phyloP scores from a whole-genome alignment of 2,113 vertebrate species.

The Hipposideros armiger region DNA sequence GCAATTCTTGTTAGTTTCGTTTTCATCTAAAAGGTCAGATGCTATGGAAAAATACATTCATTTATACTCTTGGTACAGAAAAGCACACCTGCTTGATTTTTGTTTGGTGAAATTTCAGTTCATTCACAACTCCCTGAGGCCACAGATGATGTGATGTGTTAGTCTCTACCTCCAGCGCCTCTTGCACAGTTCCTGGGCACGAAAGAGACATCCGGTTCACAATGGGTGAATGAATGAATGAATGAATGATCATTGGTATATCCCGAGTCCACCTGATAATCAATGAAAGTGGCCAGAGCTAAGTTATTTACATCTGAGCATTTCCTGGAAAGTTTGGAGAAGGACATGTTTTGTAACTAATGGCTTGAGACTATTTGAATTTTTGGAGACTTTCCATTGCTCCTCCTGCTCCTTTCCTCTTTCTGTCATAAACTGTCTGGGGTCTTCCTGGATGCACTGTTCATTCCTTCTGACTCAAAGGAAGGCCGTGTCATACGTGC shows the following conservation, averaged over 20 bases:
- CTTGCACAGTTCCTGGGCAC: background rate
- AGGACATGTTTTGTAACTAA: background rate
- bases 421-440: background rate
- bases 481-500: background rate
- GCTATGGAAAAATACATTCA: background rate
- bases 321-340: background rate
- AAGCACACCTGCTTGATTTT: background rate
- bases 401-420: background rate
- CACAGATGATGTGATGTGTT: background rate
- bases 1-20: background rate
- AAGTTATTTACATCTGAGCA: background rate
- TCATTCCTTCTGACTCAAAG: background rate
- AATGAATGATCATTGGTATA: background rate
- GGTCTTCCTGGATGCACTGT: background rate
- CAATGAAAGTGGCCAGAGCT: background rate
- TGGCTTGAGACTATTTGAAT: background rate
- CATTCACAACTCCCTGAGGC: background rate
- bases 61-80: background rate
- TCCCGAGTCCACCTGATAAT: background rate
- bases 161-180: background rate
- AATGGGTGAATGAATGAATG: background rate
- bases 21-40: slow-evolving; percentile 17
- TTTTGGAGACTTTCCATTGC: background rate
- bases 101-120: background rate
- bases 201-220: background rate